Conservation (phyloP, 2,113 vertebrate genomes). For the Ginglymostoma cirratum region DNA sequence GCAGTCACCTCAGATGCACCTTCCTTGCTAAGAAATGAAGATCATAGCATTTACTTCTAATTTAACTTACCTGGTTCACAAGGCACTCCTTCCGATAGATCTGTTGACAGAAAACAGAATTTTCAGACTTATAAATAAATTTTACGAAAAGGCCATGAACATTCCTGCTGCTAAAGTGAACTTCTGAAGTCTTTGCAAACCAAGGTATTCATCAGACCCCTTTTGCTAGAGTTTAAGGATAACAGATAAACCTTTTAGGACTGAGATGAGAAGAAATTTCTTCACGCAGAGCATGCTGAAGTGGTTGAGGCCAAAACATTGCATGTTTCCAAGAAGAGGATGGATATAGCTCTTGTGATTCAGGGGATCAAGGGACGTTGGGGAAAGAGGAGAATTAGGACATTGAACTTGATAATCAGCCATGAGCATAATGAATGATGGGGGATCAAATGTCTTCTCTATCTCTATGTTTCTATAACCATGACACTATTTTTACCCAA, state of each 20-base stretch:
- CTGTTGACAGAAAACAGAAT: not conserved
- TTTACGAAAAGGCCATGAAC: not conserved
- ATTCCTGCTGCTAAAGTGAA: not conserved
- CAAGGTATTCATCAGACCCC: not conserved
- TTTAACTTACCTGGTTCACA: not conserved
- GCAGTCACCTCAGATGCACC: not conserved
- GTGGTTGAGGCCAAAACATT: too few relatives aligned
- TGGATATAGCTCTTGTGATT: too few relatives aligned
- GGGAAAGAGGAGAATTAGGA: too few relatives aligned
- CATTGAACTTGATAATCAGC: too few relatives aligned
- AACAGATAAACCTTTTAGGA: too few relatives aligned
- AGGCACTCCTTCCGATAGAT: not conserved
- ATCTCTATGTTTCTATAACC: not conserved
- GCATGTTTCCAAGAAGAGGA: too few relatives aligned
- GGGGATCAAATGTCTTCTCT: too few relatives aligned
- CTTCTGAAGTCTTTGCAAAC: not conserved
- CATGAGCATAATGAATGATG: too few relatives aligned
- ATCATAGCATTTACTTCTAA: not conserved
- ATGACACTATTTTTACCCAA: not conserved
- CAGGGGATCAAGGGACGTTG: too few relatives aligned
- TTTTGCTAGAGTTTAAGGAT: too few relatives aligned
- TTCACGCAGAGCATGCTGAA: too few relatives aligned
- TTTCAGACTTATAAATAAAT: not conserved
- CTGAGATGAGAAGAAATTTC: too few relatives aligned
- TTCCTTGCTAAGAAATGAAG: not conserved